Percentiles rank a stretch among this genome's conserved stretches.
Evolutionary conservation across 2,888 invertebrate genomes (phyloP).

Genomic region (Amaurobius ferox): DNA sequence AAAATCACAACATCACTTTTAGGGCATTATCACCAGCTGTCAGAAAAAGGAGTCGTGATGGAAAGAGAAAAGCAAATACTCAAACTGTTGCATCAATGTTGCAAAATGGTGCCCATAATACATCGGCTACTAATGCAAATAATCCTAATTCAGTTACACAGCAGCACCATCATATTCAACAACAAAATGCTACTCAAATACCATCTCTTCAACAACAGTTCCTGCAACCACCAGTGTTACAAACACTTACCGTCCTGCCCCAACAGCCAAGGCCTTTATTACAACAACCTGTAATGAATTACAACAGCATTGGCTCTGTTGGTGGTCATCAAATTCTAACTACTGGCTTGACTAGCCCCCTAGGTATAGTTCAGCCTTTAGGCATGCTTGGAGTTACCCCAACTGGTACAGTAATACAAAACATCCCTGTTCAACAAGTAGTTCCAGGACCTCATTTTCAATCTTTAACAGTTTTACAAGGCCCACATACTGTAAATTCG

Average conservation of each 20-base stretch:
- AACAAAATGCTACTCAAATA: conserved; percentile 54
- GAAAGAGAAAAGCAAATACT: conserved; percentile 84
- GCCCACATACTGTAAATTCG: conserved; percentile 70
- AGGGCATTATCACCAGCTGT: conserved; percentile 59
- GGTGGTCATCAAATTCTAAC: conserved; percentile 71
- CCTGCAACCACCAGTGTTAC: conserved; percentile 72
- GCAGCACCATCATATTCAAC: conserved; percentile 19
- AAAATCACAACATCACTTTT: conserved; percentile 57
- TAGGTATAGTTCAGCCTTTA: conserved; percentile 73
- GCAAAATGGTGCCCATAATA: conserved; percentile 75
- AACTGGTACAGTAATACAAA: conserved; percentile 73
- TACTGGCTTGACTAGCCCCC: conserved; percentile 65
- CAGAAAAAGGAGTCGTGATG: conserved; percentile 73
- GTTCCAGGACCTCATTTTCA: conserved; percentile 71
- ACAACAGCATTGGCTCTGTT: conserved; percentile 63
- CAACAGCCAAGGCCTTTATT: conserved; percentile 61
- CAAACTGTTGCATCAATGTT: conserved; percentile 83
- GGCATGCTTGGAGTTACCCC: conserved; percentile 73
- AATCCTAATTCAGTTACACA: conserved; percentile 35
- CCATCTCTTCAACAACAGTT: conserved; percentile 65
- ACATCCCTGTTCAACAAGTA: conserved; percentile 74
- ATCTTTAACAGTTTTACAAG: conserved; percentile 71
- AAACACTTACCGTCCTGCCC: conserved; percentile 81
- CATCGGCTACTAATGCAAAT: conserved; percentile 34
- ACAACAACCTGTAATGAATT: conserved; percentile 68